Conservation (phyloP, 53 echinoderm and acorn worm species). For the Crossaster papposus region DNA sequence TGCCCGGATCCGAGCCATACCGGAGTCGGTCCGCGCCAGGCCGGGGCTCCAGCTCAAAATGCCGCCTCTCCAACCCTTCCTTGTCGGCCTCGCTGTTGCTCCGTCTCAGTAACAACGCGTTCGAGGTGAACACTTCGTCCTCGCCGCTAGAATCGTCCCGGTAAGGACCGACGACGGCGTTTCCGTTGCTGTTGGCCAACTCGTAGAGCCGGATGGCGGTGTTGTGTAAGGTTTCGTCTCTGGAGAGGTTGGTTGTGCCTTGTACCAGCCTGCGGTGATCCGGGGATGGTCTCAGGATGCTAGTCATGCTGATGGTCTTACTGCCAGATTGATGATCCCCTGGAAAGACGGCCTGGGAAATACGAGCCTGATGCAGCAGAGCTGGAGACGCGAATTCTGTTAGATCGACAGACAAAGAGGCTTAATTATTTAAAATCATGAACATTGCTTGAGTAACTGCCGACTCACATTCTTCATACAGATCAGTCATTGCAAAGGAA, state of each 20-base stretch:
- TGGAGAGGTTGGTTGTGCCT: not conserved
- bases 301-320: conserved; percentile 23
- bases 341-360: not conserved
- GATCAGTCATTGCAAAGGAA: not conserved
- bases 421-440: not conserved
- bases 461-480: too few species aligned
- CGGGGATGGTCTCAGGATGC: conserved; percentile 19
- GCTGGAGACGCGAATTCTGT: conserved; percentile 51
- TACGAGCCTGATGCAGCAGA: not conserved
- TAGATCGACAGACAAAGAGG: not conserved
- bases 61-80: conserved; percentile 37
- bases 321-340: not conserved
- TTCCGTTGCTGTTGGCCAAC: not conserved
- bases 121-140: conserved; percentile 12
- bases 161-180: not conserved
- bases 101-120: not conserved
- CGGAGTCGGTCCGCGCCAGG: not conserved
- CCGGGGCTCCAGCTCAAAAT: conserved; percentile 14
- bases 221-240: not conserved
- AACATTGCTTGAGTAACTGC: not conserved
- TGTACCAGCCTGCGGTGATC: not conserved
- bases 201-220: not conserved
- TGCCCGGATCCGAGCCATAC: conserved; percentile 25
- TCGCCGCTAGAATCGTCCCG: conserved; percentile 1
- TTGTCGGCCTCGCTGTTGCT: conserved; percentile 55